Evolutionary conservation across 2,113 vertebrate genomes (phyloP).

Genomic region (Pyrgilauda ruficollis): DNA sequence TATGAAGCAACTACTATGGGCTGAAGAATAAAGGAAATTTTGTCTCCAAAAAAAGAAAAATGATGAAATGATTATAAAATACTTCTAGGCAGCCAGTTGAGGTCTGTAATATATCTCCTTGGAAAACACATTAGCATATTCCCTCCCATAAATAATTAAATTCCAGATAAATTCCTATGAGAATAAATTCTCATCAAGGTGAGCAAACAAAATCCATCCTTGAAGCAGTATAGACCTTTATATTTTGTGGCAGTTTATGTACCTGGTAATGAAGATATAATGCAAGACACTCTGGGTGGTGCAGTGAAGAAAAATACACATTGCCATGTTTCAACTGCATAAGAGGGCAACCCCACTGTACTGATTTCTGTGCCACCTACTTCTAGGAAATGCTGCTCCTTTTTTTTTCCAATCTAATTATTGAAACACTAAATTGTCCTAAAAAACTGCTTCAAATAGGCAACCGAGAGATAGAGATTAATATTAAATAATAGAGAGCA

Average conservation of each 20-base stretch:
- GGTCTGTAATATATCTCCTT: neutral
- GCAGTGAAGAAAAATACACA: neutral
- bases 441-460: neutral
- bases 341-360: neutral
- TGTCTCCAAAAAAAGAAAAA: neutral
- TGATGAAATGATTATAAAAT: neutral
- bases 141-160: neutral
- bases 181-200: neutral
- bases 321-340: neutral
- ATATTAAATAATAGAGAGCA: neutral
- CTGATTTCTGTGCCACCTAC: neutral
- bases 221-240: neutral
- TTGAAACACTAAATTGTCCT: neutral
- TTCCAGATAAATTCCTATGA: neutral
- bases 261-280: neutral
- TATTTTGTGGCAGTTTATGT: neutral
- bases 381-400: neutral
- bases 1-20: neutral
- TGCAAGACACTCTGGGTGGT: neutral
- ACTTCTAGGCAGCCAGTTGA: neutral
- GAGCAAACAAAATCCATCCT: neutral
- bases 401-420: neutral
- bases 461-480: neutral
- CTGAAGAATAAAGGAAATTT: neutral
- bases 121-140: neutral